Conservation (phyloP, 2,797 vertebrate genomes). For the Pseudochromis fuscus region DNA sequence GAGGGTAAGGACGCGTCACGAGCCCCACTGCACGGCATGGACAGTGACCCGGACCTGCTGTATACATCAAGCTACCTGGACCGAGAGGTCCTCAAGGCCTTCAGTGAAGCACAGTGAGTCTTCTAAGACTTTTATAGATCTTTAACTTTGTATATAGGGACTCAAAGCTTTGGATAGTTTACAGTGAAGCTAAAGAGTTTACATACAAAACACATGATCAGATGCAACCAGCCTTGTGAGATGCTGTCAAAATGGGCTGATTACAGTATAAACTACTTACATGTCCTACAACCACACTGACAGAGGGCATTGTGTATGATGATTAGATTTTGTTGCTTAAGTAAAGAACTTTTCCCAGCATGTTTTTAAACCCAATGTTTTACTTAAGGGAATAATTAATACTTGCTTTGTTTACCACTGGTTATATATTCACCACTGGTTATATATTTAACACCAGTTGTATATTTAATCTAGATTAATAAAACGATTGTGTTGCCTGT, state of each 20-base stretch:
- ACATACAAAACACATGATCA: neutral
- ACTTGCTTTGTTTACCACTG: neutral
- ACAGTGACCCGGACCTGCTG: slow-evolving; percentile 85
- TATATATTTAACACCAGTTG: neutral
- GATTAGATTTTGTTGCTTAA: neutral
- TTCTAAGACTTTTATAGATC: neutral
- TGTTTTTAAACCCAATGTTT: neutral
- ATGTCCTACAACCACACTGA: neutral
- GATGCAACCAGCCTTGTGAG: too few species aligned
- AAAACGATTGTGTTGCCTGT: neutral
- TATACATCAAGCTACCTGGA: slow-evolving; percentile 93
- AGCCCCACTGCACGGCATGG: slow-evolving; percentile 78
- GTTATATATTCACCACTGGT: neutral
- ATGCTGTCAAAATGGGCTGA: neutral
- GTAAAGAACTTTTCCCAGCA: too few species aligned
- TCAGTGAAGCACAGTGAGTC: slow-evolving; percentile 95
- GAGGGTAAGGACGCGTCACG: slow-evolving; percentile 80
- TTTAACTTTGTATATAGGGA: neutral
- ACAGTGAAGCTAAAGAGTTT: neutral
- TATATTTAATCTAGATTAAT: neutral
- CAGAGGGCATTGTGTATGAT: neutral
- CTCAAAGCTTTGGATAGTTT: neutral
- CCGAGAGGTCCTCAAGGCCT: slow-evolving; percentile 95
- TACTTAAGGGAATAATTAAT: neutral
- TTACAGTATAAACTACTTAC: neutral